Percentiles rank a stretch among this genome's conserved stretches.
Conservation (phyloP, 2,797 vertebrate genomes). For the Silurus lanzhouensis region DNA sequence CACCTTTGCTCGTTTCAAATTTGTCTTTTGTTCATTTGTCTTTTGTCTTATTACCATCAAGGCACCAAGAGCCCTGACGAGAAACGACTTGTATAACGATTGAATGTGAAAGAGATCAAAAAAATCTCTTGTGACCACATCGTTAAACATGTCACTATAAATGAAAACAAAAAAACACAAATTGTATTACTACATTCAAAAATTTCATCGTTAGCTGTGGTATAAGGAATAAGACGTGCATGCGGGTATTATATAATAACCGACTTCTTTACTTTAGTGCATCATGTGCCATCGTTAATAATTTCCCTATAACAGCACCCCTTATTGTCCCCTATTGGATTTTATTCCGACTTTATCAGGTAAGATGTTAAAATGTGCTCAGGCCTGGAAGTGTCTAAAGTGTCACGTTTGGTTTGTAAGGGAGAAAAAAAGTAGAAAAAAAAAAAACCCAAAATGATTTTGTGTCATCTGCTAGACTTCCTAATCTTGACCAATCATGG, state of each 20-base stretch:
- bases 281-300: not conserved
- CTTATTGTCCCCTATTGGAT: not conserved
- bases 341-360: not conserved
- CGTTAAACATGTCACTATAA: not conserved
- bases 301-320: not conserved
- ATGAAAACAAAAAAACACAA: not conserved
- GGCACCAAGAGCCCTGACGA: not conserved
- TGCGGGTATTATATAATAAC: not conserved
- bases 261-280: not conserved
- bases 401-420: not conserved
- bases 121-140: no score
- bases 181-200: not conserved
- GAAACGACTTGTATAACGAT: not conserved
- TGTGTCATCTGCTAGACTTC: not conserved
- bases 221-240: not conserved
- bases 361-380: not conserved
- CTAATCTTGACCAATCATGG: conserved; percentile 19
- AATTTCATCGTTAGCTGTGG: not conserved
- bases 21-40: not conserved
- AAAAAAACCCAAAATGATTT: not conserved
- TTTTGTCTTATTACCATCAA: not conserved
- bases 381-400: not conserved
- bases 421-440: not conserved
- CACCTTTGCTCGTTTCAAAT: not conserved
- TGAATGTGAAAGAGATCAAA: not conserved